Evolutionary conservation across 2,888 invertebrate genomes (phyloP).

Genomic region (Adelognathus sp.): DNA sequence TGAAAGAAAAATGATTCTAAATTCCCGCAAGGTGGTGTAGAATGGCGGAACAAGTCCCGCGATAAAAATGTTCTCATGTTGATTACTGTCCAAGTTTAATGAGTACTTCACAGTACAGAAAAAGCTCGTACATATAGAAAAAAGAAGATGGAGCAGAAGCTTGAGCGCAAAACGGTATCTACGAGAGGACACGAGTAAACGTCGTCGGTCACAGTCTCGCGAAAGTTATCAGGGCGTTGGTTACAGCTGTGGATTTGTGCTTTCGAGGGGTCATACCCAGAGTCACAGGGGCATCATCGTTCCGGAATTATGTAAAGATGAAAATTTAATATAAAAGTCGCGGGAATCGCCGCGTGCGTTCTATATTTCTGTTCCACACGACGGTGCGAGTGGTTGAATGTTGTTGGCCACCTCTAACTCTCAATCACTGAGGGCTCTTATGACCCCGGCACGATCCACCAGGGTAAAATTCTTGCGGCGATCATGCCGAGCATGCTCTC

Average conservation of each 20-base stretch:
- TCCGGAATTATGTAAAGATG: conserved; percentile 79
- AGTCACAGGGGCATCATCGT: conserved; percentile 20
- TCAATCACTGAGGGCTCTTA: conserved; percentile 81
- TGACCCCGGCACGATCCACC: conserved; percentile 79
- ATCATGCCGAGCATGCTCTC: conserved; percentile 77
- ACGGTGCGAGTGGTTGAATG: conserved; percentile 51
- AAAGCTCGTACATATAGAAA: neutral
- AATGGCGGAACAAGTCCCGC: conserved; percentile 20
- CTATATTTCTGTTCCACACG: conserved; percentile 1
- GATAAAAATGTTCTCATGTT: conserved; percentile 32
- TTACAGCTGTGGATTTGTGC: conserved; percentile 22
- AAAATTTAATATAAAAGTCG: conserved; percentile 78
- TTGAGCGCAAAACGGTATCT: conserved; percentile 25
- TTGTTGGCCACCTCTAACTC: conserved; percentile 72
- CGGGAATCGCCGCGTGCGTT: conserved; percentile 63
- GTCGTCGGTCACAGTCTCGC: conserved; percentile 4
- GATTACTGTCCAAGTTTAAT: conserved; percentile 24
- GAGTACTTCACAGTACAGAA: conserved; percentile 27
- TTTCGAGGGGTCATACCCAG: neutral
- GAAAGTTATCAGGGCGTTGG: conserved; percentile 17
- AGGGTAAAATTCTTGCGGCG: conserved; percentile 78
- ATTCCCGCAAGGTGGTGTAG: conserved; percentile 7
- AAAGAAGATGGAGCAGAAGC: neutral
- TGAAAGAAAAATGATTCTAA: conserved; percentile 10
- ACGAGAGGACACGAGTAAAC: conserved; percentile 21